Evolutionary conservation across 2,888 invertebrate genomes (phyloP), one percentile per base, ranked within the genome.

Genomic region (Pemphredon lugubris): DNA sequence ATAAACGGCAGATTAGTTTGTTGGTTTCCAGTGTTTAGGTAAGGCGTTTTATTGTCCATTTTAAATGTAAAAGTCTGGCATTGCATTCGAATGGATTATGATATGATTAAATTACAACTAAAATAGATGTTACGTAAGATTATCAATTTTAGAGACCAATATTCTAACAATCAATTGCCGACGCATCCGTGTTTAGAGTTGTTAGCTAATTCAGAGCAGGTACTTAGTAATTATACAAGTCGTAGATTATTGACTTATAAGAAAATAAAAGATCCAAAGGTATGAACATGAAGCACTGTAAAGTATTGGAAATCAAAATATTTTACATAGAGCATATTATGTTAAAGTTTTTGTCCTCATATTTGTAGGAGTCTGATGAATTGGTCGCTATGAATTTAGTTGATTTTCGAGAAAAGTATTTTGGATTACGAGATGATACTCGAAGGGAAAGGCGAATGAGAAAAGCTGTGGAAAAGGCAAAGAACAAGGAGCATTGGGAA

Each of bases 11-110:
- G 97, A 73, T 91, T 99, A 14, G 98, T 99, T 0, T 98, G 96
- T 91, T 99, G 99, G 99, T 94, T 98, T 83, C 99, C 99, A 21
- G 92, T 98, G 34, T 94, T 95, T 75, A 94, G 96, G 95, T 95
- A 86, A 87, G 7, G n/a, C n/a, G 7, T 20, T 34, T 18, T 59
- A 20, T 9, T 50, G 20, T 11, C 23, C 16, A 45, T 45, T 18
- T 20, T 42, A 18, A 39, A 39, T 13, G 14, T 39, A 39, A 39
- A 39, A 6, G 30, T 9, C 1, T 2, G 2, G n/a, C n/a, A n/a
- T n/a, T n/a, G n/a, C n/a, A n/a, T n/a, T n/a, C n/a, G n/a, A n/a
- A 30, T 30, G 30, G 30, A 30, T 30, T 1, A 30, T n/a, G n/a
- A n/a, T n/a, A n/a, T n/a, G n/a, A n/a, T n/a, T n/a, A n/a, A n/a